A percentile compares a stretch with the other conserved stretches of the same genome.
Conservation (phyloP, 2,888 invertebrate genomes). For the Ennomos fuscantarius region DNA sequence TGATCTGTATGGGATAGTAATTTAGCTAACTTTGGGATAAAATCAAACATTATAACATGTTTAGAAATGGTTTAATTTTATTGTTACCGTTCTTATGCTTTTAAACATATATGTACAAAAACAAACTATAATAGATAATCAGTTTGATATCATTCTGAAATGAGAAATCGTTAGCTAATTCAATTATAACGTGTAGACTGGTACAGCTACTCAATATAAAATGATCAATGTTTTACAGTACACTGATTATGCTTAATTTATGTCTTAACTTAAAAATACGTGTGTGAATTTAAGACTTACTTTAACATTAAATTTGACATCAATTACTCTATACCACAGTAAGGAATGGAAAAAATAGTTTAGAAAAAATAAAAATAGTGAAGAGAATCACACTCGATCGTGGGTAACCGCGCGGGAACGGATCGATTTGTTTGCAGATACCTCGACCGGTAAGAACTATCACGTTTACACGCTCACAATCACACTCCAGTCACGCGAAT, state of each 20-base stretch:
- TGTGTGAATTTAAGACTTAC: slow-evolving; percentile 71
- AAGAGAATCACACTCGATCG: slow-evolving; percentile 66
- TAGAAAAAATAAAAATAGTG: slow-evolving; percentile 69
- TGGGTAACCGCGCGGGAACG: slow-evolving; percentile 50
- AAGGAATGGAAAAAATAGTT: slow-evolving; percentile 79
- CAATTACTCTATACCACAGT: slow-evolving; percentile 81
- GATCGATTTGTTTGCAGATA: slow-evolving; percentile 53
- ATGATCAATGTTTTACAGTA: slow-evolving; percentile 69
- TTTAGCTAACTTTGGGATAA: neutral
- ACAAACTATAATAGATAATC: slow-evolving; percentile 82
- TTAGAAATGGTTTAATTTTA: slow-evolving; percentile 83
- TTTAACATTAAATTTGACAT: slow-evolving; percentile 72
- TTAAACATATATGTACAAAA: slow-evolving; percentile 85
- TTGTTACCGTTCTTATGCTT: slow-evolving; percentile 82
- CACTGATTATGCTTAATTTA: slow-evolving; percentile 78
- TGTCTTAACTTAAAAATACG: slow-evolving; percentile 80
- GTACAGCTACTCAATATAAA: slow-evolving; percentile 61
- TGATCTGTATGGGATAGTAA: too few relatives aligned
- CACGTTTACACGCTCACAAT: slow-evolving; percentile 57
- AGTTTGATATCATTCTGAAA: slow-evolving; percentile 74
- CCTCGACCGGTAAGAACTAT: slow-evolving; percentile 59
- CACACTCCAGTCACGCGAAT: slow-evolving; percentile 51
- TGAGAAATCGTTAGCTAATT: slow-evolving; percentile 77
- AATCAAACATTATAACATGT: slow-evolving; percentile 51
- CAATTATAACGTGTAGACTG: slow-evolving; percentile 66